Base-by-base conservation (phyloP, 2,888 invertebrate genomes). In the Plebejus melissa region DNA sequence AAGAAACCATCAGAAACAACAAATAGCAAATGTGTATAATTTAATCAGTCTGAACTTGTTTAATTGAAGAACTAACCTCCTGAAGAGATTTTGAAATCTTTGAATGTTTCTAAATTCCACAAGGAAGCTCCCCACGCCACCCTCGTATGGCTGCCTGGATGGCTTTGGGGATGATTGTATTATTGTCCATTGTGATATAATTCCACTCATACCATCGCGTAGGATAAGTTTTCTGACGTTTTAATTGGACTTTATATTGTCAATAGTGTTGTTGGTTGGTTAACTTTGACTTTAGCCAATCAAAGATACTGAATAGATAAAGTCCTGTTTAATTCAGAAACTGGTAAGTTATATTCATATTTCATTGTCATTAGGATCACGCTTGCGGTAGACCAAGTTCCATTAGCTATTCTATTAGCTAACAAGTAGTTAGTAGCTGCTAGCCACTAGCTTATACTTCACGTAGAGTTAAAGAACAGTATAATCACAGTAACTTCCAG, bases 401-500 rank as follows among this genome's bases (percentile, higher is more conserved):
- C 16, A 58, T 16, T 50, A 50, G 50, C 50, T 11, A 3, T 5
- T 38, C 11, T 7, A 46, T 13, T 50, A 50, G 16, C 4, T 50
- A 11, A 13, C 50, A 9, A 41, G 41, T 41, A 41, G 7, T 9
- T 54, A 16, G 7, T 22, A 22, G 58, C 58, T 7, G 0, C 58
- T 58, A 22, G 58, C 58, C 22, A 36, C 50, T 32, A 74, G 69
- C 50, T 57, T 38, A 77, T 11, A 46, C 50, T 5, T 11, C 71
- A 36, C 50, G 13, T 72, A 76, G 60, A 76, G 74, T 32, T 36
- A 32, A 65, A 65, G 75, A 70, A 76, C 79, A 77, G 79, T 86
- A 79, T 88, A 86, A 89, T 90, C 90, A 90, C 90, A 80, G 86
- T 82, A 83, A 88, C 91, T 91, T 91, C 90, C 90, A 90, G 77